Evolutionary conservation across 2,113 vertebrate genomes (phyloP).

Genomic region (Gadus chalcogrammus): DNA sequence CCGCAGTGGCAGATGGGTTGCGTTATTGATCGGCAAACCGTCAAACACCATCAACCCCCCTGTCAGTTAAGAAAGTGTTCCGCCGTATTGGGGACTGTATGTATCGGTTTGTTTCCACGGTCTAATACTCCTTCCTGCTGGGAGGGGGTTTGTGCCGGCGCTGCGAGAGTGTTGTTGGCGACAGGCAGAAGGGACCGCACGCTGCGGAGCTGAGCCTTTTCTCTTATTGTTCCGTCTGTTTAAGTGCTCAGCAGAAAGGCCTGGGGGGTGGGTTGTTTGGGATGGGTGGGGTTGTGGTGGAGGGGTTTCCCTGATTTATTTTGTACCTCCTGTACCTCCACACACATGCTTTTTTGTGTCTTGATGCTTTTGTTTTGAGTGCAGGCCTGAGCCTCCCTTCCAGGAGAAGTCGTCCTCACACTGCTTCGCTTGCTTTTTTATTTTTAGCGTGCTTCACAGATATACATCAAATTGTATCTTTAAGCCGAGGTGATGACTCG

Average conservation of each 20-base stretch:
- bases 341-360: background rate
- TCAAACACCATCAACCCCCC: conserved; percentile 27
- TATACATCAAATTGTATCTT: no score
- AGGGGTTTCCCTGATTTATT: background rate
- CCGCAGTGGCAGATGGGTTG: conserved; percentile 36
- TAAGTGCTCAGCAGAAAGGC: background rate
- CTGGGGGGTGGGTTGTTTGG: background rate
- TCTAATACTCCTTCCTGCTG: conserved; percentile 16
- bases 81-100: conserved; percentile 13
- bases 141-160: background rate
- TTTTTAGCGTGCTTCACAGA: no score
- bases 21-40: conserved; percentile 38
- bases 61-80: conserved; percentile 9
- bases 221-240: background rate
- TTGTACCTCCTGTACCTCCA: background rate
- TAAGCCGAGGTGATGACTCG: no score
- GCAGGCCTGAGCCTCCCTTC: no score
- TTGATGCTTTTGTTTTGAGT: background rate
- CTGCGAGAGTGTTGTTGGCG: background rate
- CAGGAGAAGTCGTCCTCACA: no score
- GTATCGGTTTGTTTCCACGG: conserved; percentile 22
- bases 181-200: background rate
- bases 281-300: background rate
- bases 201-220: background rate
- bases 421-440: no score